Conservation (phyloP, 2,888 invertebrate species). For the Orthonevra nobilis region DNA sequence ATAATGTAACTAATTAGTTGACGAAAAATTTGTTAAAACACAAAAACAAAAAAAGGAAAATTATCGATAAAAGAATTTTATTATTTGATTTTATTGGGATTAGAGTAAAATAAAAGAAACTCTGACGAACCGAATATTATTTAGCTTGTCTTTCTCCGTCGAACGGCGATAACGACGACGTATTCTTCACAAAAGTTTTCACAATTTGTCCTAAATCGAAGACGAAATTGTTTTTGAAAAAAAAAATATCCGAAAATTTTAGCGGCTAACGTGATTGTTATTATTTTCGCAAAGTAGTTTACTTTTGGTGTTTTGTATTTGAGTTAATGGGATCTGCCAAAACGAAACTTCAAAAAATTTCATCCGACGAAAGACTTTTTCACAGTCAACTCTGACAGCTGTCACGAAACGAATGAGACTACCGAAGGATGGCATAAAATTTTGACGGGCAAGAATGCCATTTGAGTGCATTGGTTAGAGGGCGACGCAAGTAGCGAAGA, state of each 20-base stretch:
- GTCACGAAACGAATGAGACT: constrained; percentile 69
- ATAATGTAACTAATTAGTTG: not conserved
- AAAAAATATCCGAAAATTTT: constrained; percentile 45
- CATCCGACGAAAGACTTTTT: constrained; percentile 49
- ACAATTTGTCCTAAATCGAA: constrained; percentile 23
- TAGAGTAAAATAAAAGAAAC: not conserved
- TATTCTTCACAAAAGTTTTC: constrained; percentile 29
- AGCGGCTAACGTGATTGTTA: constrained; percentile 56
- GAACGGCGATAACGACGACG: constrained; percentile 31
- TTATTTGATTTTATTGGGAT: too few relatives aligned
- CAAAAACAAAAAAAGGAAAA: not conserved
- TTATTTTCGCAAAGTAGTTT: constrained; percentile 71
- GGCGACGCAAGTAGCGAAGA: constrained; percentile 7
- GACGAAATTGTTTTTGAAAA: not conserved
- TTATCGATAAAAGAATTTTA: too few relatives aligned
- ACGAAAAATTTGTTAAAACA: too few relatives aligned
- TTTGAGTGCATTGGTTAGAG: constrained; percentile 11
- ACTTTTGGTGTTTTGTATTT: constrained; percentile 63
- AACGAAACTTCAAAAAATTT: constrained; percentile 67
- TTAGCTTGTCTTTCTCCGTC: constrained; percentile 19
- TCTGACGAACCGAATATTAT: constrained; percentile 26
- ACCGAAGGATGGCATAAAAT: constrained; percentile 27
- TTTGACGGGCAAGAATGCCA: constrained; percentile 29
- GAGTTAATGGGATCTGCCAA: constrained; percentile 64
- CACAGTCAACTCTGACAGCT: constrained; percentile 70